Percentiles rank a stretch among this genome's conserved stretches.
These are phyloP conservation scores for Pseudococcus jackbeardsleyi DNA, from an alignment of 2,888 invertebrate genomes.

Conservation along the genomic window DNA sequence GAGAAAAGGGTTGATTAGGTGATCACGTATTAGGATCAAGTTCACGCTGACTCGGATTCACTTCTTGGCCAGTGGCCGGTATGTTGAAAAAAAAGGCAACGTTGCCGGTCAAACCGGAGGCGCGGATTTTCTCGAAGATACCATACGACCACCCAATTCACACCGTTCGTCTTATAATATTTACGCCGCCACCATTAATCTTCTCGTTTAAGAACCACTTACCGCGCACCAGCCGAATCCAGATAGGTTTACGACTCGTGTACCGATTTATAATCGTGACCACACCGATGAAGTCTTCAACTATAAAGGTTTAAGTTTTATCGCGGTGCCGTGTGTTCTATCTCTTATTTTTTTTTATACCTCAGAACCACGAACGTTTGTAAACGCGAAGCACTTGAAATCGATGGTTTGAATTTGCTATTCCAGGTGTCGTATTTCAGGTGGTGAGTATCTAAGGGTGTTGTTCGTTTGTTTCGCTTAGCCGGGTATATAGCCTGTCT, in stretches of 20 bases:
- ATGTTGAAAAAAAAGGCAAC: slow-evolving; percentile 4
- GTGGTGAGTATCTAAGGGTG: neutral
- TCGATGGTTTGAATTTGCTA: neutral
- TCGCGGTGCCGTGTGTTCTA: neutral
- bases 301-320: neutral
- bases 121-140: neutral
- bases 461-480: neutral
- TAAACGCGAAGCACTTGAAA: neutral
- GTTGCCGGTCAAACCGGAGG: slow-evolving; percentile 19
- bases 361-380: neutral
- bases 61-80: neutral
- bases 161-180: slow-evolving; percentile 9
- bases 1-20: neutral
- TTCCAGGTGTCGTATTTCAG: slow-evolving; percentile 17
- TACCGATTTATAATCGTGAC: slow-evolving; percentile 57
- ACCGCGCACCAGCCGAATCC: slow-evolving; percentile 25
- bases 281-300: slow-evolving; percentile 48
- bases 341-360: neutral
- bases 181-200: slow-evolving; percentile 54
- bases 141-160: slow-evolving; percentile 57
- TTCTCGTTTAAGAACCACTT: slow-evolving; percentile 57
- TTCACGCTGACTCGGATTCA: neutral
- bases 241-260: slow-evolving; percentile 56
- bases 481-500: neutral
- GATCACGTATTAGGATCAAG: neutral